These are phyloP conservation scores for Erpobdella octoculata DNA, from an alignment of 2,888 invertebrate genomes.

Conservation along the genomic window DNA sequence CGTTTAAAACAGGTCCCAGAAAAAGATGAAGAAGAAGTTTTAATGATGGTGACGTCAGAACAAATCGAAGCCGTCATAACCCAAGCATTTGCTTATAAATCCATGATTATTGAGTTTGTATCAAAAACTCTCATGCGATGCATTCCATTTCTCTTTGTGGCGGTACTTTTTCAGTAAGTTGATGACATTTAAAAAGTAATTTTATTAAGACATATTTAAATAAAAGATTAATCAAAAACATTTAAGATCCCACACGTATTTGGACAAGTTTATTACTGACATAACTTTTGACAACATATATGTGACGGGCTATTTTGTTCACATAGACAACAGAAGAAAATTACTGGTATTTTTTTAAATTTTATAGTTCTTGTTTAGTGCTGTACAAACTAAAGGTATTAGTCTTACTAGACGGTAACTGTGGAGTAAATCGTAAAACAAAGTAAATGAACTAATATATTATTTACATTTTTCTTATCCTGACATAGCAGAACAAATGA, in stretches of 20 bases:
- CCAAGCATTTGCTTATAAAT: neutral
- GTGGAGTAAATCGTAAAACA: too few relatives aligned
- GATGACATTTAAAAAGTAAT: too few relatives aligned
- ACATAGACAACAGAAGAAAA: conserved; percentile 19
- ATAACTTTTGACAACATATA: conserved; percentile 19
- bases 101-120: neutral
- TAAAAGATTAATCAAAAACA: too few relatives aligned
- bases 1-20: conserved; percentile 10
- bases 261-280: conserved; percentile 6
- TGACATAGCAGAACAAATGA: too few relatives aligned
- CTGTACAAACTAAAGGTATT: neutral
- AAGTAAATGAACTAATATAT: too few relatives aligned
- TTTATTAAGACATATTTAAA: too few relatives aligned
- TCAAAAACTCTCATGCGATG: neutral
- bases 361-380: neutral
- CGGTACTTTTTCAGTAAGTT: neutral
- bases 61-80: neutral
- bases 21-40: neutral
- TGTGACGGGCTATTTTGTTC: conserved; percentile 9
- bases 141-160: conserved; percentile 3
- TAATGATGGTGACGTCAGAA: neutral
- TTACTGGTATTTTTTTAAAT: neutral
- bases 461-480: too few relatives aligned
- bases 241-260: neutral
- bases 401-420: too few relatives aligned